Percentiles rank a stretch among this genome's conserved stretches.
phyloP scores from a whole-genome alignment of 1,140 invertebrate genomes.

The Notospermus geniculatus region DNA sequence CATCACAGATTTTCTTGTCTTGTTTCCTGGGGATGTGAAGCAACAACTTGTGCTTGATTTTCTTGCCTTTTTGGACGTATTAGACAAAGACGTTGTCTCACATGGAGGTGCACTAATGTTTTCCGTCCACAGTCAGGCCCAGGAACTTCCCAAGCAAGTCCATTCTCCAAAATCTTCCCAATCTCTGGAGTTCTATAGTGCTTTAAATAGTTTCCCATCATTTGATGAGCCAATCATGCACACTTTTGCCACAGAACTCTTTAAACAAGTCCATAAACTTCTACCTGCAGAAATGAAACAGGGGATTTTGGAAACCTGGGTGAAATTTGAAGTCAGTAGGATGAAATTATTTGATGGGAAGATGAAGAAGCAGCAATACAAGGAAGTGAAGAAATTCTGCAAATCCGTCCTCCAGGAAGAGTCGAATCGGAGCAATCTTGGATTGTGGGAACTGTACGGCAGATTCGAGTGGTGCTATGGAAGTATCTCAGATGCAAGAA shows the following conservation, averaged over 20 bases:
- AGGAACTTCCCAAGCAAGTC: no score
- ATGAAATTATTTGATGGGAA: slow-evolving; percentile 13
- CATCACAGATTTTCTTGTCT: slow-evolving; percentile 48
- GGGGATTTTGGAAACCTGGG: slow-evolving; percentile 32
- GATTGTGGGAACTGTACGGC: slow-evolving; percentile 55
- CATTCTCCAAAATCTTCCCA: no score
- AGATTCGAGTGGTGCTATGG: slow-evolving; percentile 43
- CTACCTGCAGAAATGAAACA: slow-evolving; percentile 29
- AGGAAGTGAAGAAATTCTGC: slow-evolving; percentile 49
- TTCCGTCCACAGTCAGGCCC: no score
- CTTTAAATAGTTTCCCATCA: neutral
- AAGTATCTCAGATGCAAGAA: slow-evolving; percentile 42
- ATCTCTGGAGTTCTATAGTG: no score
- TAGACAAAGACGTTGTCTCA: no score
- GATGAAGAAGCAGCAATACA: slow-evolving; percentile 21
- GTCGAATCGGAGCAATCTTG: slow-evolving; percentile 52
- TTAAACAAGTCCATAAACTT: slow-evolving; percentile 28
- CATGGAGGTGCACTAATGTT: no score
- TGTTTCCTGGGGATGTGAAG: slow-evolving; percentile 35
- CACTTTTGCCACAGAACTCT: slow-evolving; percentile 22
- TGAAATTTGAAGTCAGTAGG: slow-evolving; percentile 28
- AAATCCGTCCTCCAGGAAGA: slow-evolving; percentile 53
- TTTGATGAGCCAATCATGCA: slow-evolving; percentile 9
- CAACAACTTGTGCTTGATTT: slow-evolving; percentile 47
- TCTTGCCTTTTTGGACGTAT: slow-evolving; percentile 47